phyloP scores from a whole-genome alignment of 2,113 vertebrate genomes.

The Excalfactoria chinensis region DNA sequence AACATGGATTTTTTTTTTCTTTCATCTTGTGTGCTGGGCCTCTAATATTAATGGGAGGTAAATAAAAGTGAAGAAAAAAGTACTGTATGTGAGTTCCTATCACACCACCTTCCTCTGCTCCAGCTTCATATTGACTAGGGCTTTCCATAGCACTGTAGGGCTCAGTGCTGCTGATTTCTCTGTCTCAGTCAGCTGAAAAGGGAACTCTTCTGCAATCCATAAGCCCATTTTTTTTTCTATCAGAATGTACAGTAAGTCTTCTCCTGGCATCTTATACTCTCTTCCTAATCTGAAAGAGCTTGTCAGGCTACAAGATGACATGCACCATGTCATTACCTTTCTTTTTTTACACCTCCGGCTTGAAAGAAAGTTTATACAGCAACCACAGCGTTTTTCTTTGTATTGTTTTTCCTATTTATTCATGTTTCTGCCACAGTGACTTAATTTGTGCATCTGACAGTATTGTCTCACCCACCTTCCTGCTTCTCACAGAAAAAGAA shows the following conservation, averaged over 20 bases:
- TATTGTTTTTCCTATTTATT: slow-evolving; percentile 40
- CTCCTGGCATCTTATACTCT: background rate
- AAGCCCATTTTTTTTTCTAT: background rate
- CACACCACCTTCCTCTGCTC: background rate
- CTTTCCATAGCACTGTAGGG: background rate
- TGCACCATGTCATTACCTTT: slow-evolving; percentile 29
- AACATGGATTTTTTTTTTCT: background rate
- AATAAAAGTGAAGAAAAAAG: background rate
- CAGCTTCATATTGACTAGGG: background rate
- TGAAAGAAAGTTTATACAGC: slow-evolving; percentile 34
- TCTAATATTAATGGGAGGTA: background rate
- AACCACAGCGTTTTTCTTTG: slow-evolving; percentile 22
- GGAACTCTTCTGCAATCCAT: background rate
- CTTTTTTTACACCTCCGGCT: slow-evolving; percentile 21
- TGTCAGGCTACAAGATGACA: slow-evolving; percentile 32
- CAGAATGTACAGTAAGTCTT: background rate
- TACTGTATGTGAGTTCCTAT: background rate
- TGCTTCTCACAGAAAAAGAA: slow-evolving; percentile 63
- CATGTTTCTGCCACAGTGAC: slow-evolving; percentile 59
- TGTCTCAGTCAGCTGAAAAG: background rate
- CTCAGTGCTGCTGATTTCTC: background rate
- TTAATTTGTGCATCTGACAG: slow-evolving; percentile 57
- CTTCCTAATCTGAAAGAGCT: background rate
- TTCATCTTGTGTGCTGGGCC: background rate
- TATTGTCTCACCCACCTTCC: slow-evolving; percentile 53